Evolutionary conservation across 2,113 vertebrate genomes (phyloP).

Genomic region (Pipa parva): DNA sequence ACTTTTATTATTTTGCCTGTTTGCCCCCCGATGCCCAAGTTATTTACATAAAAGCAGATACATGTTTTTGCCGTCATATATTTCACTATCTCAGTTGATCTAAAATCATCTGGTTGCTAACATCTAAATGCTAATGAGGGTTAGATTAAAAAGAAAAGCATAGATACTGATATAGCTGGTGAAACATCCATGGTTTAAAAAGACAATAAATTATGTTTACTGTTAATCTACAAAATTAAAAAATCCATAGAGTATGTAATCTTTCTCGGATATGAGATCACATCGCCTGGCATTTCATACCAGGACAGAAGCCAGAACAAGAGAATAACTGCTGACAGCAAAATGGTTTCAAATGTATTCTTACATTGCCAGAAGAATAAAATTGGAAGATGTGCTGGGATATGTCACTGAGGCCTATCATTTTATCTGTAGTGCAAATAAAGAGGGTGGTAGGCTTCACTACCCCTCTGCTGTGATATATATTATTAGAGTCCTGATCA

Average conservation of each 20-base stretch:
- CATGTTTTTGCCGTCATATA: no score
- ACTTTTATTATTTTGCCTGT: no score
- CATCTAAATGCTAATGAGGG: no score
- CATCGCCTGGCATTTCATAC: conserved; percentile 24
- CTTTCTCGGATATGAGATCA: conserved; percentile 41
- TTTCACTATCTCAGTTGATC: no score
- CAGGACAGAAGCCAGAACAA: conserved; percentile 14
- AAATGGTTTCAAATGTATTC: conserved; percentile 10
- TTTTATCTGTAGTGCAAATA: background rate
- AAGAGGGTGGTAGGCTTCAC: background rate
- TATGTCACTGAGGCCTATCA: conserved; percentile 11
- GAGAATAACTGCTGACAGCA: conserved; percentile 9
- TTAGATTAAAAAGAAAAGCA: no score
- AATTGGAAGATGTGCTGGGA: conserved; percentile 3
- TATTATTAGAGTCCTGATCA: no score
- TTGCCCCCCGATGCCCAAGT: no score
- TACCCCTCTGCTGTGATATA: no score
- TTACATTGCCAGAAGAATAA: conserved; percentile 1
- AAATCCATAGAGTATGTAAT: conserved; percentile 31
- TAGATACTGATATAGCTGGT: conserved; percentile 8
- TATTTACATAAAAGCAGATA: no score
- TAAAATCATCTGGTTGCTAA: no score
- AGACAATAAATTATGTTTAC: conserved; percentile 34
- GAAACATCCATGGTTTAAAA: conserved; percentile 5
- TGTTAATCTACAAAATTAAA: conserved; percentile 24